Conservation (phyloP, 2,113 vertebrate genomes). For the Mesitornis unicolor region DNA sequence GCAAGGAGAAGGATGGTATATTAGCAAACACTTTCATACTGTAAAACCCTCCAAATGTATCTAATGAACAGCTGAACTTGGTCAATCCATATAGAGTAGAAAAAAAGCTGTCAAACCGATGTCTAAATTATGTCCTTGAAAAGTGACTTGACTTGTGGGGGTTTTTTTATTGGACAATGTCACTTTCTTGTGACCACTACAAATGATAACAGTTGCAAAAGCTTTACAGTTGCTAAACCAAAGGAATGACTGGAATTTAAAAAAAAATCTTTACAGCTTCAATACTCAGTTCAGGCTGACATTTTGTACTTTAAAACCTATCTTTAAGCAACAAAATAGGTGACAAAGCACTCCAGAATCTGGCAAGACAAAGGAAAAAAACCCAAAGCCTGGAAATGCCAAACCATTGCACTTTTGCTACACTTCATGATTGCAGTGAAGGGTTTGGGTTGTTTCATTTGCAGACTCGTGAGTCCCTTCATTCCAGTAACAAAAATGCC, state of each 20-base stretch:
- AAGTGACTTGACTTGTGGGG: slow-evolving; percentile 36
- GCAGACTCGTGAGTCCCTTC: slow-evolving; percentile 9
- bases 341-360: slow-evolving; percentile 25
- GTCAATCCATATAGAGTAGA: background rate
- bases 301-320: slow-evolving; percentile 37
- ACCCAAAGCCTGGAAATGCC: background rate
- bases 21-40: background rate
- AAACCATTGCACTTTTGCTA: background rate
- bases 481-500: slow-evolving; percentile 42
- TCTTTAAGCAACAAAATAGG: slow-evolving; percentile 33
- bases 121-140: slow-evolving; percentile 11
- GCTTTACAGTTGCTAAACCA: slow-evolving; percentile 41
- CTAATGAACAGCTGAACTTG: background rate
- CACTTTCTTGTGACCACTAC: slow-evolving; percentile 54
- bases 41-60: background rate
- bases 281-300: background rate
- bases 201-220: slow-evolving; percentile 58
- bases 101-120: background rate
- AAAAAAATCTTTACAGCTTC: slow-evolving; percentile 4
- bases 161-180: slow-evolving; percentile 15
- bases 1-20: background rate
- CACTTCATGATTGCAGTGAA: background rate
- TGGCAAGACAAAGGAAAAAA: background rate
- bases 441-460: slow-evolving; percentile 18
- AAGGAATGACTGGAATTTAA: slow-evolving; percentile 61